Conservation (phyloP, 2,797 vertebrate species). For the Eleutherodactylus coqui region DNA sequence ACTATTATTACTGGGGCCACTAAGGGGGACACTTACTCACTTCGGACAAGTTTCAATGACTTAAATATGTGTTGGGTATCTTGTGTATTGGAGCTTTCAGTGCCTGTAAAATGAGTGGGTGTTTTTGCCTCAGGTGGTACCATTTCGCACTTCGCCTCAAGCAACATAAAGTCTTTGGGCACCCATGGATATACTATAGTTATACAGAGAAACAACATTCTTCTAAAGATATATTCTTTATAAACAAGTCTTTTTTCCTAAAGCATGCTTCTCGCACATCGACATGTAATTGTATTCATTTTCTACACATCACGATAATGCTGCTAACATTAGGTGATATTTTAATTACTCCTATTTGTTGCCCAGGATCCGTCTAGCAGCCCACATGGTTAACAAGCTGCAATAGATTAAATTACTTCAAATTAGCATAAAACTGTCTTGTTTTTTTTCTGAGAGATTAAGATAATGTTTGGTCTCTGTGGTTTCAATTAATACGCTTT, state of each 20-base stretch:
- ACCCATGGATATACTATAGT: no score
- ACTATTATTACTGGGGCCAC: no score
- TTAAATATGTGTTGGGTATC: no score
- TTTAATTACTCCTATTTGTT: slow-evolving; percentile 14
- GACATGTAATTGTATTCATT: not conserved
- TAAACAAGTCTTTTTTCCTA: not conserved
- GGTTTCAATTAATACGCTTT: slow-evolving; percentile 15
- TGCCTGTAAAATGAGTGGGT: no score
- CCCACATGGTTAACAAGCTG: slow-evolving; percentile 16
- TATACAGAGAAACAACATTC: no score
- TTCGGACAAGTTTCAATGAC: no score
- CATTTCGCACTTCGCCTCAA: no score
- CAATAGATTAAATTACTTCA: not conserved
- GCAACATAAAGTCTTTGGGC: not conserved
- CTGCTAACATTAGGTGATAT: not conserved
- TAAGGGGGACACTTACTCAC: no score
- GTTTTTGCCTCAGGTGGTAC: no score
- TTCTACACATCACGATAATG: not conserved
- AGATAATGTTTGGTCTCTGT: slow-evolving; percentile 22
- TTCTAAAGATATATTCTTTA: no score
- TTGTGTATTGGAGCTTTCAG: no score
- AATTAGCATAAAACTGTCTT: not conserved
- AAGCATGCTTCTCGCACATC: not conserved
- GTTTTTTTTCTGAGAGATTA: slow-evolving; percentile 14
- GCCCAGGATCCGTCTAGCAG: slow-evolving; percentile 9